Base-by-base conservation (phyloP, 2,888 invertebrate genomes). In the Adelphocoris suturalis region DNA sequence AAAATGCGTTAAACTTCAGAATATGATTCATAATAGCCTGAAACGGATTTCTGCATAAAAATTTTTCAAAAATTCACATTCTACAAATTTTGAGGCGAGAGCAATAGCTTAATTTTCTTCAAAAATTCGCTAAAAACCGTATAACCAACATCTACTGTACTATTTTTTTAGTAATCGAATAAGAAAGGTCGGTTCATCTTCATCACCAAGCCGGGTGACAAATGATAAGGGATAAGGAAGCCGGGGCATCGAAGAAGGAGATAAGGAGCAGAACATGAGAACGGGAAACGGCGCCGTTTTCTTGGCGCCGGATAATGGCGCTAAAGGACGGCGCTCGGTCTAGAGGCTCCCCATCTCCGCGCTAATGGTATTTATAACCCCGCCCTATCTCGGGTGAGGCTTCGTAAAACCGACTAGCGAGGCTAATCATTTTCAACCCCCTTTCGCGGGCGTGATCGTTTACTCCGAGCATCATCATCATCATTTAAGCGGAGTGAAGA, bases 301-400 rank as follows among this genome's bases (percentile, higher is more conserved):
- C 52, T 52, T 52, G 52, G 52, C 52, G 52, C 52, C 52, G 16
- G 52, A 52, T 13, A 16, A 52, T 14, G 52, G 16, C 52, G 52
- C 52, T 37, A 4, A 4, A 37, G 37, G 37, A 52, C 13, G 52
- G 16, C 52, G 52, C 52, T 52, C 2, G 52, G 13, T 52, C 52
- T 52, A 14, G 52, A 13, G 52, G 16, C 52, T 16, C 37, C n/a
- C 52, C 52, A 14, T 16, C 52, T 13, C 52, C 52, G 52, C 52
- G 52, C 52, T 52, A 52, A 52, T 52, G 52, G 52, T 52, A 52
- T 52, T 52, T 52, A 52, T 52, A 52, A 52, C 52, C 52, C 52
- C 52, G 52, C 52, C 52, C 52, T 52, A 52, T 52, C 52, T 52
- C 52, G 13, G 52, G 52, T 1, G 5, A 1, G 52, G 52, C 52